These are phyloP conservation scores for Mastacembelus armatus DNA, from an alignment of 2,797 vertebrate genomes.

Conservation along the genomic window DNA sequence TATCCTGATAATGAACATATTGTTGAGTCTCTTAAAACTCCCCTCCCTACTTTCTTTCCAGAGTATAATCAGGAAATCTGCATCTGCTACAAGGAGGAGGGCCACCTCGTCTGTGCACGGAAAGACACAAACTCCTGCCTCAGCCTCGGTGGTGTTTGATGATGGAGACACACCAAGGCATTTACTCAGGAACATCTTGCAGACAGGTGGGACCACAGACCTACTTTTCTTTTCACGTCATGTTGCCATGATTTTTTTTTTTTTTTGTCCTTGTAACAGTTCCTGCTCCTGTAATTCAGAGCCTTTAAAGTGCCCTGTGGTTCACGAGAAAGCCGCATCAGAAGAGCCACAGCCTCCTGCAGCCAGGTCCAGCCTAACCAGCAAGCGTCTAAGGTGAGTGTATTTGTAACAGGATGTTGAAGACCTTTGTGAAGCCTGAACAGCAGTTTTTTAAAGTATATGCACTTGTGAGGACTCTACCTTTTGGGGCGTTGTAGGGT, in stretches of 20 bases:
- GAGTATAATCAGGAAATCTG: conserved; percentile 66
- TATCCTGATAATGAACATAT: not conserved
- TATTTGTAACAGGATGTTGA: not conserved
- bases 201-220: conserved; percentile 57
- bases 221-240: not conserved
- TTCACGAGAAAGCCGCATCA: conserved; percentile 55
- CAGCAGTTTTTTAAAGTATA: not conserved
- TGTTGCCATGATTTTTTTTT: not conserved
- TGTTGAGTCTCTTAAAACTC: not conserved
- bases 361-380: conserved; percentile 43
- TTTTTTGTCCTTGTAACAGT: not conserved
- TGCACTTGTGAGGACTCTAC: not conserved
- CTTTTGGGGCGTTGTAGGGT: not conserved
- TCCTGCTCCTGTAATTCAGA: conserved; percentile 68
- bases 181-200: conserved; percentile 75
- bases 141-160: conserved; percentile 41
- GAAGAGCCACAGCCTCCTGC: conserved; percentile 36
- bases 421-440: not conserved
- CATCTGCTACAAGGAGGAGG: conserved; percentile 32
- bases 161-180: conserved; percentile 74
- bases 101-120: conserved; percentile 15
- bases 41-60: conserved; percentile 31
- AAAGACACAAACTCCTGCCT: conserved; percentile 2
- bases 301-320: conserved; percentile 72
- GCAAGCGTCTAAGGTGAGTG: conserved; percentile 66